Evolutionary conservation across 1,140 invertebrate species (phyloP).

Genomic region (Euwallacea fornicatus): DNA sequence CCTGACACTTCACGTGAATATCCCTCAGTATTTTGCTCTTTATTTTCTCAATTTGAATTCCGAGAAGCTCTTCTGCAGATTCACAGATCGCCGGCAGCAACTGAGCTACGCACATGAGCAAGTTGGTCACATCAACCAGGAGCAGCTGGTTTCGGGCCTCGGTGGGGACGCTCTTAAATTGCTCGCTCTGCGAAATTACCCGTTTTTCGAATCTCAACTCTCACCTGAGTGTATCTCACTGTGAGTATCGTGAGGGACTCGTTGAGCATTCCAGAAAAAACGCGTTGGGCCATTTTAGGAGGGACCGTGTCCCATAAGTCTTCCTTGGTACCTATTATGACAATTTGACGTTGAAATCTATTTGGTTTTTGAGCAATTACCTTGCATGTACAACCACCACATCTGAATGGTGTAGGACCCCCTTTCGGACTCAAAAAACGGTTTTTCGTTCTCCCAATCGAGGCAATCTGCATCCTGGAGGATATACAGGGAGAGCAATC

Average conservation of each 20-base stretch:
- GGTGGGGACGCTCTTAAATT: conserved; percentile 62
- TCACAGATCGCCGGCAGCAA: conserved; percentile 66
- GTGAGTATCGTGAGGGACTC: conserved; percentile 76
- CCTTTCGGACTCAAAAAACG: conserved; percentile 68
- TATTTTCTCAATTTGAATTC: conserved; percentile 56
- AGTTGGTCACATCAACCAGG: conserved; percentile 72
- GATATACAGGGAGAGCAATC: conserved; percentile 74
- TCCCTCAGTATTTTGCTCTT: conserved; percentile 68
- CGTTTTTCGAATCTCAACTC: too few relatives aligned
- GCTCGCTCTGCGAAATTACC: too few relatives aligned
- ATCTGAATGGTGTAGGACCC: conserved; percentile 78
- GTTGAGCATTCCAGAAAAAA: conserved; percentile 78
- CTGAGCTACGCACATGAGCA: conserved; percentile 70
- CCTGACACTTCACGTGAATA: conserved; percentile 77
- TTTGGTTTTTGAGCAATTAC: conserved; percentile 51
- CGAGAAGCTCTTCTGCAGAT: conserved; percentile 64
- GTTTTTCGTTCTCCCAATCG: conserved; percentile 64
- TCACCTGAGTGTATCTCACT: conserved; percentile 71
- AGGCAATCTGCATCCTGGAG: conserved; percentile 76
- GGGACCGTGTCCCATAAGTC: conserved; percentile 80
- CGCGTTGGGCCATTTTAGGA: conserved; percentile 76
- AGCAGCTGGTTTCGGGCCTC: conserved; percentile 62
- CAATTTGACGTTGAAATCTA: not conserved
- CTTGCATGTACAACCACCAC: conserved; percentile 85
- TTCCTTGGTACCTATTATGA: conserved; percentile 64